Conservation (phyloP, 2,888 invertebrate species). For the Aquatica leii region DNA sequence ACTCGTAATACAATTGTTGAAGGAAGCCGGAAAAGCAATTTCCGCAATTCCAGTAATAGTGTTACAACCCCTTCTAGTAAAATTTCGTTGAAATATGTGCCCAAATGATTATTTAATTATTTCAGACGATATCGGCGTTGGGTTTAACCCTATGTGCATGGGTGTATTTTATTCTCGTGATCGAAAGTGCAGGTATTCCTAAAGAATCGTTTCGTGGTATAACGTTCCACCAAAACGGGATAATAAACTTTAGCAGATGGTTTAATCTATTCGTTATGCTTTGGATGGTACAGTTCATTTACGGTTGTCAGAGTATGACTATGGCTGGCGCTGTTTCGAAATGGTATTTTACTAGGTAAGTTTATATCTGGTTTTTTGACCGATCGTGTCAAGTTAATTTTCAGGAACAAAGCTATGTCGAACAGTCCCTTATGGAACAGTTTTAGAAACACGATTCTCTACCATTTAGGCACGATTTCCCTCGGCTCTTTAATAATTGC, state of each 20-base stretch:
- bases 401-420: slow-evolving; percentile 61
- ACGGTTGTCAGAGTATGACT: slow-evolving; percentile 69
- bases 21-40: slow-evolving; percentile 72
- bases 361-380: background rate
- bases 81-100: no score
- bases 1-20: slow-evolving; percentile 69
- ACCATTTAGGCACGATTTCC: slow-evolving; percentile 80
- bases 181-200: slow-evolving; percentile 67
- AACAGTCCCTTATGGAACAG: slow-evolving; percentile 61
- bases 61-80: slow-evolving; percentile 68
- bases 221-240: slow-evolving; percentile 55
- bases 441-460: slow-evolving; percentile 64
- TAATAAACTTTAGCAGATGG: slow-evolving; percentile 50
- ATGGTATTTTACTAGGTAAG: slow-evolving; percentile 69
- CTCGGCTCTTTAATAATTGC: slow-evolving; percentile 80
- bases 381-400: slow-evolving; percentile 36
- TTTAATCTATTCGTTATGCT: slow-evolving; percentile 64
- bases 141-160: slow-evolving; percentile 63
- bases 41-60: slow-evolving; percentile 68
- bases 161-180: slow-evolving; percentile 66
- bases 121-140: slow-evolving; percentile 57
- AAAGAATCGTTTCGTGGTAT: slow-evolving; percentile 43
- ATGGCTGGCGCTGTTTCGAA: slow-evolving; percentile 67
- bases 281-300: slow-evolving; percentile 68
- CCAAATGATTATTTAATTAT: slow-evolving; percentile 30